Conservation (phyloP, 2,797 vertebrate genomes). For the Antennarius maculatus region DNA sequence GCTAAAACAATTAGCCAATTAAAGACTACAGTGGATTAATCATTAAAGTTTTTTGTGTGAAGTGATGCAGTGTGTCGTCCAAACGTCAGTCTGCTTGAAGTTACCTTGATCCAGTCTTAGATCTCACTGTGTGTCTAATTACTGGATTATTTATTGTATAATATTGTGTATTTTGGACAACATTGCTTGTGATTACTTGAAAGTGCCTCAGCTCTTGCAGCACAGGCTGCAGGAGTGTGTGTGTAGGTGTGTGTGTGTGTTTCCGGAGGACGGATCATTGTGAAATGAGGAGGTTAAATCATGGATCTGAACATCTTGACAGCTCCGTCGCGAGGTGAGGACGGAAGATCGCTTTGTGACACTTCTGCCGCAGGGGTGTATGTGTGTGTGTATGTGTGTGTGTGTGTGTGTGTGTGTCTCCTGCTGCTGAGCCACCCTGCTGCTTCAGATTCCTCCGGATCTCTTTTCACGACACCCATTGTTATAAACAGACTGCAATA, state of each 20-base stretch:
- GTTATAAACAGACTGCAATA: conserved; percentile 13
- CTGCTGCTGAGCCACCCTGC: conserved; percentile 40
- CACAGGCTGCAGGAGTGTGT: background rate
- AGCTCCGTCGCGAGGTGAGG: conserved; percentile 67
- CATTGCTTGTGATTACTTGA: conserved; percentile 36
- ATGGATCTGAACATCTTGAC: conserved; percentile 68
- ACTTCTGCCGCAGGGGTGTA: conserved; percentile 56
- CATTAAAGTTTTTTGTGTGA: too few species aligned
- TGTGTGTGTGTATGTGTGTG: conserved; percentile 29
- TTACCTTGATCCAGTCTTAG: conserved; percentile 45
- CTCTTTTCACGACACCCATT: conserved; percentile 18
- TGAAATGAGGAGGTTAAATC: conserved; percentile 67
- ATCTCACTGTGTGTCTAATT: conserved; percentile 39
- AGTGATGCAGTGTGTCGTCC: too few species aligned
- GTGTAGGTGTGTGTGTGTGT: conserved; percentile 1
- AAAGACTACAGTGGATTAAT: too few species aligned
- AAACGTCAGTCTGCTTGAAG: conserved; percentile 4
- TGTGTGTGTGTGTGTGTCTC: conserved; percentile 45
- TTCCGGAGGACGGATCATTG: conserved; percentile 33
- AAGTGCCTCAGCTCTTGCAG: conserved; percentile 39
- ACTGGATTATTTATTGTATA: conserved; percentile 50
- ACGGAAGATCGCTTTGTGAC: conserved; percentile 70
- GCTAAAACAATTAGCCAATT: background rate
- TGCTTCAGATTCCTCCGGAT: conserved; percentile 34
- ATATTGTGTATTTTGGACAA: conserved; percentile 38